These are phyloP conservation scores for Fistularia tabacaria DNA, from an alignment of 2,797 vertebrate genomes.

Conservation along the genomic window DNA sequence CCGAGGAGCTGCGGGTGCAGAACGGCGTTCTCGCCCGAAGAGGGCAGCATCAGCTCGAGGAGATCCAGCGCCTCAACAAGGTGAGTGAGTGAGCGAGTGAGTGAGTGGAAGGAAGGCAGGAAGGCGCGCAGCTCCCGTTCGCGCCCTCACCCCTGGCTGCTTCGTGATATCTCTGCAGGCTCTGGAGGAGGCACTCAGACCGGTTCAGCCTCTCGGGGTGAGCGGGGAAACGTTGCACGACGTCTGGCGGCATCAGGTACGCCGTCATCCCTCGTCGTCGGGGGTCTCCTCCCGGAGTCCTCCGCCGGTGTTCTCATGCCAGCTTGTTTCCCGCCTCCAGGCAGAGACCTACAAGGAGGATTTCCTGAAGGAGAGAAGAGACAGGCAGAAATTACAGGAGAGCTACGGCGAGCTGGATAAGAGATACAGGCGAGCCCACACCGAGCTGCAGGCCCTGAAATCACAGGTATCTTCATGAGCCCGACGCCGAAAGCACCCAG, in stretches of 20 bases:
- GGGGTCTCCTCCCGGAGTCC: no score
- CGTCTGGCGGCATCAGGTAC: slow-evolving; percentile 69
- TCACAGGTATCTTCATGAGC: slow-evolving; percentile 42
- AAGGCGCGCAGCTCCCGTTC: neutral
- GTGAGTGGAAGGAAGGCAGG: no score
- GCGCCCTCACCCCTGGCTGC: neutral
- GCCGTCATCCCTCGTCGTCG: neutral
- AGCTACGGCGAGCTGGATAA: slow-evolving; percentile 56
- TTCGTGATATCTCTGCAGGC: slow-evolving; percentile 33
- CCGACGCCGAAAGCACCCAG: no score
- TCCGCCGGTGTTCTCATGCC: neutral
- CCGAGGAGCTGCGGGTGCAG: slow-evolving; percentile 28
- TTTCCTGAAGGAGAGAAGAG: slow-evolving; percentile 62
- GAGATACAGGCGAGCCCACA: slow-evolving; percentile 34
- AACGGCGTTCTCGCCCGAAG: slow-evolving; percentile 48
- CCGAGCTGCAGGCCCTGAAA: slow-evolving; percentile 42
- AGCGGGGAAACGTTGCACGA: slow-evolving; percentile 38
- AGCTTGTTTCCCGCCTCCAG: slow-evolving; percentile 20
- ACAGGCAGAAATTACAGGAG: slow-evolving; percentile 58
- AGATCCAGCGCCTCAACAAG: slow-evolving; percentile 66
- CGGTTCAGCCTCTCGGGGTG: neutral
- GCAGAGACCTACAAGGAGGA: slow-evolving; percentile 69
- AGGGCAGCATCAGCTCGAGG: slow-evolving; percentile 50
- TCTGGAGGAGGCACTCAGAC: slow-evolving; percentile 40
- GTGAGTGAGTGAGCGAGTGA: slow-evolving; percentile 22